Evolutionary conservation across 1,140 invertebrate species (phyloP), one percentile per base, ranked within the genome.

Genomic region (Caenorhabditis brenneri): DNA sequence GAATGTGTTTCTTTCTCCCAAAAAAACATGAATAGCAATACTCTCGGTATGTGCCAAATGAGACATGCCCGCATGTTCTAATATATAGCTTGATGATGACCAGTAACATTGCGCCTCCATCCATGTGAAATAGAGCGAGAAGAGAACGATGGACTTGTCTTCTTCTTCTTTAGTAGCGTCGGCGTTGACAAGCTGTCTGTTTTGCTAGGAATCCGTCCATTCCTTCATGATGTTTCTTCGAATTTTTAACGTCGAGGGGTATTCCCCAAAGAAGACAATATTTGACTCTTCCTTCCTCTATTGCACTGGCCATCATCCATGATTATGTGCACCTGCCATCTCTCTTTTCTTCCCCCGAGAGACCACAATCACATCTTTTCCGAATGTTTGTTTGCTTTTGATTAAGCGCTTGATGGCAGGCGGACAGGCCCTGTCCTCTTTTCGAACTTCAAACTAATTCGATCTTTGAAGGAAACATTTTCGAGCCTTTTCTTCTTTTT

Each of bases 101-200:
- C 22, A 65, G 58, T 65, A 74, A 22, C 16, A 36, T 74, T 24
- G 33, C 65, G 36, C n/a, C n/a, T 42, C 65, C 36, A 19, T 42
- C 65, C 65, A 74, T 74, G 65, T 74, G 65, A 74, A 74, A 74
- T 74, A 74, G 65, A 74, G 65, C 65, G 65, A 74, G 65, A 74
- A 74, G 65, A 15, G 65, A 74, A 74, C 65, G 65, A 74, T 74
- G 65, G 65, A 74, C 65, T 74, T 74, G 65, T 74, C 65, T 42
- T 42, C 24, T 39, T 31, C 33, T 55, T 27, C 36, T 0, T 9
- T 15, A 42, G 33, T 22, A 19, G 10, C 9, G 65, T 36, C 15
- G n/a, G 36, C 36, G 65, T n/a, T 74, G 65, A 74, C 65, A 74
- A 74, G 65, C 36, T 74, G 65, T 42, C 65, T 42, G 33, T 58